Evolutionary conservation across 2,797 vertebrate species (phyloP).

Genomic region (Mormyrus hasselquistii): DNA sequence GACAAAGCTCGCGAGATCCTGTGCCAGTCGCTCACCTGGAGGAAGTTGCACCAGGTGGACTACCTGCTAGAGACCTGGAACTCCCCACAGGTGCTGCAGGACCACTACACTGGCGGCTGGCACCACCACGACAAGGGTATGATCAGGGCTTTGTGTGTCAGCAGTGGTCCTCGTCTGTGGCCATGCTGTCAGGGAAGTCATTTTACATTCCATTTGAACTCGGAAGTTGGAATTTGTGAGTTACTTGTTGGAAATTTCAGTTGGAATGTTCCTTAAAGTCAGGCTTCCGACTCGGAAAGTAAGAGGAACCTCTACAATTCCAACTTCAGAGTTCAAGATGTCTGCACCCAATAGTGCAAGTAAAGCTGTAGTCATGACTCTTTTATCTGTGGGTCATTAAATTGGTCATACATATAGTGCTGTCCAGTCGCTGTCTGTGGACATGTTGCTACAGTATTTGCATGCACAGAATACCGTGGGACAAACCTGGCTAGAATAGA

Average conservation of each 20-base stretch:
- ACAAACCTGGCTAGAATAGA: not conserved
- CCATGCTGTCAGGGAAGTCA: not conserved
- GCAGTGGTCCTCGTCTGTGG: not conserved
- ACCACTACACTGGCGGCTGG: constrained; percentile 94
- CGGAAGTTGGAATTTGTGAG: not conserved
- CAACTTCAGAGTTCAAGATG: not conserved
- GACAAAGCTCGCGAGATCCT: constrained; percentile 87
- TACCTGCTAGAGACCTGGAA: constrained; percentile 91
- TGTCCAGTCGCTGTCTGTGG: not conserved
- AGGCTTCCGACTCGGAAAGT: not conserved
- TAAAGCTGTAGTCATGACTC: not conserved
- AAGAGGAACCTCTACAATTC: not conserved
- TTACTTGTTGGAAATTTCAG: not conserved
- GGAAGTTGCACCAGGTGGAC: constrained; percentile 95
- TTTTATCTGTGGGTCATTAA: not conserved
- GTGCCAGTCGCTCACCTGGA: constrained; percentile 90
- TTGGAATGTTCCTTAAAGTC: not conserved
- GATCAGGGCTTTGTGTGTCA: not conserved
- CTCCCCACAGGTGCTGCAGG: constrained; percentile 86
- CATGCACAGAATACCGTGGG: not conserved
- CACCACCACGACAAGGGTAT: constrained; percentile 82
- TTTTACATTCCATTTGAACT: not conserved
- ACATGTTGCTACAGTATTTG: not conserved
- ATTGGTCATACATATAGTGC: not conserved
- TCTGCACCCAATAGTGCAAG: not conserved